Base-by-base conservation (phyloP, 1,140 invertebrate species). In the Polypedilum vanderplanki region DNA sequence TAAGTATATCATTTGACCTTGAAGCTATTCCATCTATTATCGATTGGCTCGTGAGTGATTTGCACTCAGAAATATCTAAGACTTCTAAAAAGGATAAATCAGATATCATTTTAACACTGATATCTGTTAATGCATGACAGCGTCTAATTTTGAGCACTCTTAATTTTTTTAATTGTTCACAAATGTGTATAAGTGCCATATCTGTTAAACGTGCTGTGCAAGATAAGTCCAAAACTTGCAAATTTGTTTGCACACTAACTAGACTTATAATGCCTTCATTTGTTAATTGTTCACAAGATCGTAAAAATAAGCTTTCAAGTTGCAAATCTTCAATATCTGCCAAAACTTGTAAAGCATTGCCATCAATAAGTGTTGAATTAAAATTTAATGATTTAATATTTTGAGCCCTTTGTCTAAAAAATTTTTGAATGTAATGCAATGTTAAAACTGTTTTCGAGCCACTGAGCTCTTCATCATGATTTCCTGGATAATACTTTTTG, bases 391-490 rank as follows among this genome's bases (percentile, higher is more conserved):
- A 81, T 77, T 86, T 89, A 3, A 92, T 81, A 18, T 81, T 81
- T 15, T 80, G 79, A 1, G 85, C 84, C 78, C 87, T 86, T n/a
- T 82, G 79, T 74, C 81, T 79, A 64, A 91, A 80, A 77, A 87
- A 88, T 73, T 85, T 82, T 40, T 88, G 78, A 22, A 91, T 83
- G 79, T 89, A 89, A 73, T 86, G 84, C 79, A 91, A 92, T 41
- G 90, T 91, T 10, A 92, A 80, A 9, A 91, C 87, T 76, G 87
- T 88, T 79, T 90, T 86, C 20, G 87, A 90, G n/a, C 85, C 86
- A 78, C 85, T 86, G 24, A 83, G 81, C 76, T 82, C 75, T 12
- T 79, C 77, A 1, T 79, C 78, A n/a, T 76, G 77, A 74, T 80
- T 80, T 22, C 79, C 79, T 0, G 89, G 87, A 84, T 91, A 90